phyloP scores from a whole-genome alignment of 2,888 invertebrate species.

The Torymus tubicola region DNA sequence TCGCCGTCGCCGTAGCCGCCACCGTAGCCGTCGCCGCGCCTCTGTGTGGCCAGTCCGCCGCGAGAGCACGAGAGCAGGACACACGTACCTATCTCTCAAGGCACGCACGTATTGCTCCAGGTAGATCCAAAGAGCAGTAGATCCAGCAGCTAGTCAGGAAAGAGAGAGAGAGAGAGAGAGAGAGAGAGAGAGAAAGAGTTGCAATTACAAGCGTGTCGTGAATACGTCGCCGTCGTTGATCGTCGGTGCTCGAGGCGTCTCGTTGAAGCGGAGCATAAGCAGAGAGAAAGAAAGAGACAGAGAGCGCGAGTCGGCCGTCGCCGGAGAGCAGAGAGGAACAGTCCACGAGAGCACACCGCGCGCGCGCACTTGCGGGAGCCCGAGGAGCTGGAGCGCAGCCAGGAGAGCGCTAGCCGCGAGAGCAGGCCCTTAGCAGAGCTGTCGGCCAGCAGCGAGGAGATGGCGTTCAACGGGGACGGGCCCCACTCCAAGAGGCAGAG shows the following conservation, averaged over 20 bases:
- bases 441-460: slow-evolving; percentile 62
- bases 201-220: background rate
- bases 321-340: background rate
- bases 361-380: background rate
- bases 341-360: slow-evolving; percentile 4
- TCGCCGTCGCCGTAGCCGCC: background rate
- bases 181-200: slow-evolving; percentile 5
- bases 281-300: too few species aligned
- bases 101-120: too few species aligned
- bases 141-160: background rate
- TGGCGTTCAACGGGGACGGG: slow-evolving; percentile 78
- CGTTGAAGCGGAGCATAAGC: too few species aligned
- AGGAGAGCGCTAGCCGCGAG: background rate
- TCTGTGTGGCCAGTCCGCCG: too few species aligned
- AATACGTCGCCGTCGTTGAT: background rate
- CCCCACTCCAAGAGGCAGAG: slow-evolving; percentile 77
- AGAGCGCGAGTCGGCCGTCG: too few species aligned
- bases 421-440: slow-evolving; percentile 13
- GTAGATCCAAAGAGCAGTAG: background rate
- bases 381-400: slow-evolving; percentile 2
- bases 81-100: too few species aligned
- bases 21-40: background rate
- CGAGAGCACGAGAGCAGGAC: too few species aligned
- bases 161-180: slow-evolving; percentile 1
- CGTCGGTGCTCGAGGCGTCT: too few species aligned